A percentile compares a stretch with the other conserved stretches of the same genome.
Evolutionary conservation across 2,888 invertebrate genomes (phyloP).

Genomic region (Marasmarcha lunaedactyla): DNA sequence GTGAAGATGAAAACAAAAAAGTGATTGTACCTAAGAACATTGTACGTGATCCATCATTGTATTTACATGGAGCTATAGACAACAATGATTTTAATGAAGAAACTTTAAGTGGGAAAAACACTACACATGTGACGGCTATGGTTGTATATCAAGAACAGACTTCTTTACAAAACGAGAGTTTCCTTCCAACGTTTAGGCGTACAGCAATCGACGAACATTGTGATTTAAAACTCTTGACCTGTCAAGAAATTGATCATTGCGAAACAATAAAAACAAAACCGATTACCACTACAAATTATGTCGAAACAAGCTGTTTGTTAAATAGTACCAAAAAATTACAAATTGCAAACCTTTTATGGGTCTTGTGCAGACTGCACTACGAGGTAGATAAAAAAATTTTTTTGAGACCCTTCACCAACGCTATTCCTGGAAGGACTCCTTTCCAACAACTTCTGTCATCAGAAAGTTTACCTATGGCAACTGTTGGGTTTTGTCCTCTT

Average conservation of each 20-base stretch:
- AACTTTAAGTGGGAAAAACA: constrained; percentile 8
- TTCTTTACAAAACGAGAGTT: constrained; percentile 10
- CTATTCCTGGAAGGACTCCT: constrained; percentile 15
- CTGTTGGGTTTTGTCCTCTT: constrained; percentile 17
- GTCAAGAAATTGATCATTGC: constrained; percentile 9
- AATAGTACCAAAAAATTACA: constrained; percentile 5
- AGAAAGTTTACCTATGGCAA: constrained; percentile 15
- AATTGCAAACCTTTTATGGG: constrained; percentile 5
- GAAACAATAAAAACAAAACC: constrained; percentile 7
- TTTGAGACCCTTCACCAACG: constrained; percentile 16
- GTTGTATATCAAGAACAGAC: constrained; percentile 7
- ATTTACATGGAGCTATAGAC: constrained; percentile 7
- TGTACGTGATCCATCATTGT: constrained; percentile 8
- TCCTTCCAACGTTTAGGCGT: constrained; percentile 7
- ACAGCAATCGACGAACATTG: constrained; percentile 6
- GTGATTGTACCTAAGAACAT: constrained; percentile 9
- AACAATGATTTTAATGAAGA: constrained; percentile 4
- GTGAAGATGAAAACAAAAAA: constrained; percentile 5
- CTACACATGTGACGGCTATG: constrained; percentile 11
- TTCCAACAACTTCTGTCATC: constrained; percentile 18
- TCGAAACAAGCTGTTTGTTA: constrained; percentile 8
- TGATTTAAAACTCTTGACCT: constrained; percentile 8
- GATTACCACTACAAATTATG: constrained; percentile 6
- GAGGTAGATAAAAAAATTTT: constrained; percentile 9
- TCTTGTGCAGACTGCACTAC: constrained; percentile 10